phyloP scores from a whole-genome alignment of 1,140 invertebrate genomes.

The Gryllus bimaculatus region DNA sequence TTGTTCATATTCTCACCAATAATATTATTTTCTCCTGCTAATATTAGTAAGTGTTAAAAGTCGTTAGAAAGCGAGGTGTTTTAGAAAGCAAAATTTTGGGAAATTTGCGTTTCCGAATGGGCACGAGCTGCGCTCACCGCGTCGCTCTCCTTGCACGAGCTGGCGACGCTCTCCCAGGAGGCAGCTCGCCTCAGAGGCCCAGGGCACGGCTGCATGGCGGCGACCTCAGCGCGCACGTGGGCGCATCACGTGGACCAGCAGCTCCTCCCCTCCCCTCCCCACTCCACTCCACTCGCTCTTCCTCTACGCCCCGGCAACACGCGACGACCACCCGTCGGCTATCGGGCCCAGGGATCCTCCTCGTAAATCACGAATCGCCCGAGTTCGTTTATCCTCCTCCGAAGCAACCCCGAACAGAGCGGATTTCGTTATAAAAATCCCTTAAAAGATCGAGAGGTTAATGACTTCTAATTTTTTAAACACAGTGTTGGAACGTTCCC shows the following conservation, averaged over 20 bases:
- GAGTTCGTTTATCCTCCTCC: neutral
- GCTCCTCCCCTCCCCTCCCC: no score
- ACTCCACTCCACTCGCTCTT: no score
- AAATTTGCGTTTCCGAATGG: neutral
- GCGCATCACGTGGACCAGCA: neutral
- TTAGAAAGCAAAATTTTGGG: neutral
- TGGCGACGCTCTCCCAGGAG: slow-evolving; percentile 22
- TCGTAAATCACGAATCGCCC: neutral
- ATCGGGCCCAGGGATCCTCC: no score
- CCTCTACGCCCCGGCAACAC: no score
- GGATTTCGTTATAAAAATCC: neutral
- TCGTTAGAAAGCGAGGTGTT: neutral
- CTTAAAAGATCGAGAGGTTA: neutral
- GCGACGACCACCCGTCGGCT: no score
- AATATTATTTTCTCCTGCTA: no score
- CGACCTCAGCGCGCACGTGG: neutral
- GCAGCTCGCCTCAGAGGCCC: neutral
- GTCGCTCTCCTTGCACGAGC: slow-evolving; percentile 25
- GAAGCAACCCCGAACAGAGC: neutral
- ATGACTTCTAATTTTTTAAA: neutral
- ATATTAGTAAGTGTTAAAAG: no score
- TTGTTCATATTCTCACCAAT: no score
- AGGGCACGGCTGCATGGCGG: neutral
- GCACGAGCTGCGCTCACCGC: slow-evolving; percentile 18
- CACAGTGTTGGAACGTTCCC: neutral